These are phyloP conservation scores for Schrankia costaestrigalis DNA, from an alignment of 2,888 invertebrate species.

Conservation along the genomic window DNA sequence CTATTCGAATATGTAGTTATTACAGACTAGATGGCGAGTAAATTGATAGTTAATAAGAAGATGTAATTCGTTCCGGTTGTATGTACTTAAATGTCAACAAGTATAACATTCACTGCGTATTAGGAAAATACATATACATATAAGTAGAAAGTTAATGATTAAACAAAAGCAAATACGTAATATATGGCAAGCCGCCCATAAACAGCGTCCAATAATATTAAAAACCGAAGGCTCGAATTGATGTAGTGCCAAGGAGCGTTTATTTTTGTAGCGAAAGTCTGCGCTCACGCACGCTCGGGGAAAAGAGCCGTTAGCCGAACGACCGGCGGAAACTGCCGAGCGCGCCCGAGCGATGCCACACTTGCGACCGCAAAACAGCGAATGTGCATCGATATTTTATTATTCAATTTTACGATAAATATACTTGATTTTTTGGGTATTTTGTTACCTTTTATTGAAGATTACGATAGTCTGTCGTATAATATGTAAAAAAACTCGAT, in stretches of 20 bases:
- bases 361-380: conserved; percentile 47
- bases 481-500: conserved; percentile 17
- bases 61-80: no score
- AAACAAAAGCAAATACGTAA: conserved; percentile 20
- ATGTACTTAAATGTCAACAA: not conserved
- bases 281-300: conserved; percentile 51
- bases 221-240: conserved; percentile 75
- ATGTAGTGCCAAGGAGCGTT: conserved; percentile 76
- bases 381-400: conserved; percentile 35
- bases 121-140: not conserved
- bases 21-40: no score
- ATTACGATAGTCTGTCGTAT: conserved; percentile 28
- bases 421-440: conserved; percentile 1
- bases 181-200: conserved; percentile 59
- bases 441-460: conserved; percentile 15
- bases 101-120: not conserved
- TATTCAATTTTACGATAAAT: conserved; percentile 12
- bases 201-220: conserved; percentile 59
- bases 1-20: no score
- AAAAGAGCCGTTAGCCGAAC: conserved; percentile 75
- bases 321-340: conserved; percentile 59
- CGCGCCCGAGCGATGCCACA: conserved; percentile 45
- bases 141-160: conserved; percentile 29
- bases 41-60: no score
- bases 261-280: conserved; percentile 78